Percentiles rank a stretch among this genome's conserved stretches.
phyloP scores from a whole-genome alignment of 1,140 invertebrate species.

The Bilobella aurantiaca region DNA sequence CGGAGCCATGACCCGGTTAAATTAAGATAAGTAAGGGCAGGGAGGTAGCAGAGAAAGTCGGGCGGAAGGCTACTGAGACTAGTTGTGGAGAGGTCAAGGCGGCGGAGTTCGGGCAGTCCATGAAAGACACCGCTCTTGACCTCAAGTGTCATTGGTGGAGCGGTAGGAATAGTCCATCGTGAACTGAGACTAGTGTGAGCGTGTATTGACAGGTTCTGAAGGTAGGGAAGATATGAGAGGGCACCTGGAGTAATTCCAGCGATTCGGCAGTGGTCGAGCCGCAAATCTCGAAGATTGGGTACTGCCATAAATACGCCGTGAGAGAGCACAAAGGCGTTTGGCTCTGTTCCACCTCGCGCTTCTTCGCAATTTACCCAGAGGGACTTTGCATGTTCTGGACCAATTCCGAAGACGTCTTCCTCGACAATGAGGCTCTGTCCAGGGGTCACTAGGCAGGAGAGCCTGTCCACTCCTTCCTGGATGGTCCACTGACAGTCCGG shows the following conservation, averaged over 20 bases:
- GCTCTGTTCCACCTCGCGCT: not conserved
- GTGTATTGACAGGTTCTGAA: slow-evolving; percentile 70
- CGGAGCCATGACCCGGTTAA: slow-evolving; percentile 68
- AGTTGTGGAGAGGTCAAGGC: slow-evolving; percentile 73
- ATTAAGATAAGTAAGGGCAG: slow-evolving; percentile 64
- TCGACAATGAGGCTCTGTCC: slow-evolving; percentile 32
- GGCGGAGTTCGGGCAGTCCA: slow-evolving; percentile 55
- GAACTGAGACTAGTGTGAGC: slow-evolving; percentile 53
- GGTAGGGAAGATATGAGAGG: slow-evolving; percentile 65
- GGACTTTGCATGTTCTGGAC: slow-evolving; percentile 34
- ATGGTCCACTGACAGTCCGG: slow-evolving; percentile 33
- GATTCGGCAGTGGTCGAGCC: slow-evolving; percentile 83
- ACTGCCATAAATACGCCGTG: slow-evolving; percentile 35
- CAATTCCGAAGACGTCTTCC: slow-evolving; percentile 32
- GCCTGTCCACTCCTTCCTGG: slow-evolving; percentile 29
- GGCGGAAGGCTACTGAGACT: slow-evolving; percentile 76
- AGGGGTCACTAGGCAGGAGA: slow-evolving; percentile 28
- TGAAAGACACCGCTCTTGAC: slow-evolving; percentile 42
- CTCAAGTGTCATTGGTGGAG: slow-evolving; percentile 30
- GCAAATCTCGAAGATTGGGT: slow-evolving; percentile 59
- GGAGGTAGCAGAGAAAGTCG: slow-evolving; percentile 66
- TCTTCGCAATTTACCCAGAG: slow-evolving; percentile 29
- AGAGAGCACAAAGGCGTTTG: slow-evolving; percentile 28
- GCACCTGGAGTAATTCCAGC: slow-evolving; percentile 73
- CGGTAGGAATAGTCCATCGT: slow-evolving; percentile 12